phyloP scores from a whole-genome alignment of 2,888 invertebrate genomes.

The Craniophora ligustri region DNA sequence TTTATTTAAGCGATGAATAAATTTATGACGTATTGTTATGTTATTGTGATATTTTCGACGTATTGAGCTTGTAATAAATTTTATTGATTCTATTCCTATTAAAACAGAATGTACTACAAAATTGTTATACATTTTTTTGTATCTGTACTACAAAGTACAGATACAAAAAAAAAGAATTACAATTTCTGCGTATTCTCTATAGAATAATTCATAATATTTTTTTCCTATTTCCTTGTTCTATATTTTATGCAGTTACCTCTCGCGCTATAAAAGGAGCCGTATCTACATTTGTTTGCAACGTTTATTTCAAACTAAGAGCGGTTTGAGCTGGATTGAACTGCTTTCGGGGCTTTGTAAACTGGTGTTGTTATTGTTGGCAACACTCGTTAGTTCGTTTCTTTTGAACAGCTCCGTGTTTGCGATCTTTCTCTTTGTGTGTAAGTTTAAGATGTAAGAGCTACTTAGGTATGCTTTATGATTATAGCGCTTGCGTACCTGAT shows the following conservation, averaged over 20 bases:
- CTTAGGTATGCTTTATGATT: not conserved
- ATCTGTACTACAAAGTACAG: too few species aligned
- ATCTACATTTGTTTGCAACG: slow-evolving; percentile 15
- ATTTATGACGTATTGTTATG: too few species aligned
- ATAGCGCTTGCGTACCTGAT: not conserved
- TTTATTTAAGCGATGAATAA: too few species aligned
- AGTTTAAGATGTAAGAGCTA: not conserved
- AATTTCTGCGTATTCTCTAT: not conserved
- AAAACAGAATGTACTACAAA: too few species aligned
- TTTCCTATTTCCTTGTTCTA: not conserved
- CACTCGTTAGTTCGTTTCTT: slow-evolving; percentile 30
- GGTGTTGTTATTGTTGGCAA: slow-evolving; percentile 26
- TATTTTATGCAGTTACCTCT: not conserved
- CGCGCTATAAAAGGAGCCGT: slow-evolving; percentile 29
- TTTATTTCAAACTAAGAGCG: slow-evolving; percentile 39
- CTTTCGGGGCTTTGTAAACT: slow-evolving; percentile 15
- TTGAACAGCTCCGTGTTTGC: slow-evolving; percentile 8
- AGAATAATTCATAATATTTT: not conserved
- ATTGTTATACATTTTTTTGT: too few species aligned
- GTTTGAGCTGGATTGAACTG: slow-evolving; percentile 23
- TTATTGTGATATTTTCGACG: too few species aligned
- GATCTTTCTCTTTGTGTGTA: slow-evolving; percentile 7
- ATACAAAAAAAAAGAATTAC: too few species aligned
- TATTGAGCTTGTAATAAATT: too few species aligned
- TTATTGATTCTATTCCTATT: too few species aligned